Evolutionary conservation across 2,113 vertebrate species (phyloP).

Genomic region (Pongo pygmaeus): DNA sequence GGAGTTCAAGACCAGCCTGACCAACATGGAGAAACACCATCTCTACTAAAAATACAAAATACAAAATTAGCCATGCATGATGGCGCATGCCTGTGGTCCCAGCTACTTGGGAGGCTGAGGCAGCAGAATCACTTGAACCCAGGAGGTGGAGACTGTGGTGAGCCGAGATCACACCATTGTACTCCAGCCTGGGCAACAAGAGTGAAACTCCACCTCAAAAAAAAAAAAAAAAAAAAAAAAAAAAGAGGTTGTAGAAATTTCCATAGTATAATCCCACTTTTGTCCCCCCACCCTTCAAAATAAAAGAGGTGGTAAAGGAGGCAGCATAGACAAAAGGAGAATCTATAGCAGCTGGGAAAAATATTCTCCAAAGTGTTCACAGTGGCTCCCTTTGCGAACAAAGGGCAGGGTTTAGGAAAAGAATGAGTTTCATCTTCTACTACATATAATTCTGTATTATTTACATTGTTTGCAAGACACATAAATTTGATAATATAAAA

Average conservation of each 20-base stretch:
- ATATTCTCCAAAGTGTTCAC: background rate
- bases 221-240: background rate
- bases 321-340: background rate
- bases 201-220: no score
- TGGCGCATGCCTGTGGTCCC: no score
- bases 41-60: no score
- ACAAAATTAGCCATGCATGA: no score
- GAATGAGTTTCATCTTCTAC: conserved; percentile 13
- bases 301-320: background rate
- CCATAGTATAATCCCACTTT: background rate
- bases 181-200: no score
- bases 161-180: no score
- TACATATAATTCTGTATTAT: background rate
- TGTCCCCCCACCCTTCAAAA: background rate
- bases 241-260: background rate
- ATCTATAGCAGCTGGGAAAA: background rate
- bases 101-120: no score
- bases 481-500: conserved; percentile 10
- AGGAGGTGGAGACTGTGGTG: no score
- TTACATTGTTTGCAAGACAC: conserved; percentile 31
- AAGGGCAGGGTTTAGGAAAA: background rate
- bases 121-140: no score
- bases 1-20: no score
- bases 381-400: background rate
- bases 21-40: no score